Percentiles rank a stretch among this genome's conserved stretches.
Evolutionary conservation across 1,140 invertebrate species (phyloP).

Genomic region (Chlorops oryzae): DNA sequence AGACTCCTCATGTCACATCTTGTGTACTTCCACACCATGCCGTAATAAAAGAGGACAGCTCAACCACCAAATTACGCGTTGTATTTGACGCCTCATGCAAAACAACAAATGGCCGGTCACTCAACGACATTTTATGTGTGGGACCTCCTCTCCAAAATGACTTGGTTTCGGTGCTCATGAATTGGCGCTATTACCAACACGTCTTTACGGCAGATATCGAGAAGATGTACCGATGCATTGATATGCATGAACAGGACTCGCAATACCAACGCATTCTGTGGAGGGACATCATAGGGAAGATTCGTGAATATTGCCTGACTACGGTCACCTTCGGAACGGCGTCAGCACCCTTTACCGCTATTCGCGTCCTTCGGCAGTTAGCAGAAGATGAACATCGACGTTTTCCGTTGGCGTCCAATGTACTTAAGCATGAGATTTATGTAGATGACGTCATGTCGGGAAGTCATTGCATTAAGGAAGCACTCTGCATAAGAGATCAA

Average conservation of each 20-base stretch:
- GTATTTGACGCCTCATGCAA: conserved; percentile 30
- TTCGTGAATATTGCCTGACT: conserved; percentile 34
- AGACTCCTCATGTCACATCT: too few species aligned
- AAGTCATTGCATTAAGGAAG: not conserved
- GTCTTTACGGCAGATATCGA: conserved; percentile 38
- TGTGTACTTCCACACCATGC: conserved; percentile 14
- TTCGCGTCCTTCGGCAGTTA: too few species aligned
- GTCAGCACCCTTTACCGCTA: conserved; percentile 40
- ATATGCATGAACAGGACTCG: conserved; percentile 28
- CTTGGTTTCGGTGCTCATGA: conserved; percentile 38
- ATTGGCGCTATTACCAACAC: conserved; percentile 32
- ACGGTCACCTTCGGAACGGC: conserved; percentile 47
- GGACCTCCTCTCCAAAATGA: conserved; percentile 34
- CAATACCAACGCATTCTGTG: conserved; percentile 48
- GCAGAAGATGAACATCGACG: too few species aligned
- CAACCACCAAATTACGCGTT: conserved; percentile 27
- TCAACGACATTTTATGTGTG: conserved; percentile 37
- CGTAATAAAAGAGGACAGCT: conserved; percentile 4
- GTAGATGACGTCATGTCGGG: not conserved
- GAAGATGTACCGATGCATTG: conserved; percentile 48
- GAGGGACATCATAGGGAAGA: conserved; percentile 17
- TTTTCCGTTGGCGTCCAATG: too few species aligned
- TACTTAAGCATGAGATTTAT: too few species aligned
- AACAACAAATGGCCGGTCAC: conserved; percentile 17
- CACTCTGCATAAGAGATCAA: not conserved